These are phyloP conservation scores for Lophotriccus pileatus DNA, from an alignment of 2,797 vertebrate species.

Conservation along the genomic window DNA sequence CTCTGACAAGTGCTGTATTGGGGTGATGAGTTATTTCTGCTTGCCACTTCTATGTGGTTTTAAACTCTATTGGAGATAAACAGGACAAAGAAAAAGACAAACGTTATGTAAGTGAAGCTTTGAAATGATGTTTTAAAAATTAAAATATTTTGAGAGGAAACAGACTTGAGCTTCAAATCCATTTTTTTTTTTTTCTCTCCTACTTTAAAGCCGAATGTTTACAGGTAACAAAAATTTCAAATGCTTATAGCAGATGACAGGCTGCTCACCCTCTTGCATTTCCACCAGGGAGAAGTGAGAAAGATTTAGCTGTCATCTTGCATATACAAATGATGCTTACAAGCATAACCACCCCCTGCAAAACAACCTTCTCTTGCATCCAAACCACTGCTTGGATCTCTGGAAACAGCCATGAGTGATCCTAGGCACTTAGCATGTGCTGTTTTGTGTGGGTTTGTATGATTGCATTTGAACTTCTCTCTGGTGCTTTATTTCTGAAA, in stretches of 20 bases:
- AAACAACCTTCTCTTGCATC: background rate
- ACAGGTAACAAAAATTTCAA: background rate
- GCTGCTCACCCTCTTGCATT: background rate
- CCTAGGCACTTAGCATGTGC: accelerated
- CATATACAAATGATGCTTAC: background rate
- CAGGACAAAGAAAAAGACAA: background rate
- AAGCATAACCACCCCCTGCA: background rate
- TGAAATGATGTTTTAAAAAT: background rate
- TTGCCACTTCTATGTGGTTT: background rate
- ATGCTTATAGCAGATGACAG: background rate
- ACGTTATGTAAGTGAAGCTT: background rate
- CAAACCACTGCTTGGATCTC: background rate
- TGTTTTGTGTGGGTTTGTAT: background rate
- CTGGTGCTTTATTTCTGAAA: background rate
- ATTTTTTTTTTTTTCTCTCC: background rate
- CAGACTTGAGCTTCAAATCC: background rate
- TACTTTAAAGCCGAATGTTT: background rate
- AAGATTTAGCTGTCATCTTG: background rate
- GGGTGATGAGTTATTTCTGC: background rate
- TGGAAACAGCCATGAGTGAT: background rate
- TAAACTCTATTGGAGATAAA: background rate
- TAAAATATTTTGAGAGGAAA: background rate
- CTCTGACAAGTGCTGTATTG: background rate
- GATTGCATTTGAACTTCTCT: background rate
- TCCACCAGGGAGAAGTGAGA: background rate